These are phyloP conservation scores for Muscicapa striata DNA, from an alignment of 2,797 vertebrate species.

Conservation along the genomic window DNA sequence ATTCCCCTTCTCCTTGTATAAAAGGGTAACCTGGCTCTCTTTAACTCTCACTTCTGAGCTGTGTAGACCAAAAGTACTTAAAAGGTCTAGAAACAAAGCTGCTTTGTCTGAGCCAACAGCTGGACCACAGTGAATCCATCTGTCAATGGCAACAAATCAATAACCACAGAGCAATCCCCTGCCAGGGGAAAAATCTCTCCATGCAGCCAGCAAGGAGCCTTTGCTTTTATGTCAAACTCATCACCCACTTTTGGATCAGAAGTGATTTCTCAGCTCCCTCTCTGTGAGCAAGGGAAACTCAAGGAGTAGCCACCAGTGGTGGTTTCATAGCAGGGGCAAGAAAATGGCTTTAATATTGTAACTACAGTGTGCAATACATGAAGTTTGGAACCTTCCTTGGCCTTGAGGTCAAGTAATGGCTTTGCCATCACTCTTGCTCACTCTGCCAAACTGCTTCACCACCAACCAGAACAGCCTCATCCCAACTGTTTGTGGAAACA, in stretches of 20 bases:
- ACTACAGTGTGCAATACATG: background rate
- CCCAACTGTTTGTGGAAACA: background rate
- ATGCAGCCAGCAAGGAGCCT: background rate
- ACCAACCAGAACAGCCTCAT: background rate
- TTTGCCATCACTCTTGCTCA: background rate
- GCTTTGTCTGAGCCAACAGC: background rate
- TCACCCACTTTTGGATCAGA: background rate
- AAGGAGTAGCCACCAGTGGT: background rate
- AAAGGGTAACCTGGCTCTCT: background rate
- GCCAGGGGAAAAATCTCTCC: background rate
- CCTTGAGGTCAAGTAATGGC: background rate
- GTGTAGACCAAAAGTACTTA: background rate
- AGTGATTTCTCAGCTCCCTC: background rate
- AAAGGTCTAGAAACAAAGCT: constrained; percentile 6
- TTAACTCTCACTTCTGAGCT: background rate
- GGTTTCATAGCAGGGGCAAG: background rate
- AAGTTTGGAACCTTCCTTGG: background rate
- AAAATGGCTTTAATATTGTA: background rate
- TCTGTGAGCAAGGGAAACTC: background rate
- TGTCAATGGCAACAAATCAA: background rate
- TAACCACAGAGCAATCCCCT: background rate
- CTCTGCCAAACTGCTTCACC: background rate
- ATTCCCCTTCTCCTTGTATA: background rate
- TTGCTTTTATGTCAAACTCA: background rate
- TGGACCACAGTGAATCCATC: constrained; percentile 22